phyloP scores from a whole-genome alignment of 2,113 vertebrate species.

The Bungarus multicinctus region DNA sequence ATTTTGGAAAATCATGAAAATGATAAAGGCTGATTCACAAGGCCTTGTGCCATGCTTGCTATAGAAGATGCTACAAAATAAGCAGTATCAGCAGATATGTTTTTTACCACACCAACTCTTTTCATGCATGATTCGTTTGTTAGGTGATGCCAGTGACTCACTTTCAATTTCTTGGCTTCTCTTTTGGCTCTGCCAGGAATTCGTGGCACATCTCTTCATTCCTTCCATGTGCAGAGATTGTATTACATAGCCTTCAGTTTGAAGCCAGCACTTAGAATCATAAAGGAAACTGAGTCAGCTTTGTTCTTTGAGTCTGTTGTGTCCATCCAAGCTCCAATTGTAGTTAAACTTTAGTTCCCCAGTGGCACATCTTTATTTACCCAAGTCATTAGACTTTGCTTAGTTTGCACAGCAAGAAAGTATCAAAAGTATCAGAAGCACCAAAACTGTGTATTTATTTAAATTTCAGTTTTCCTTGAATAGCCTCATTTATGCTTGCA shows the following conservation, averaged over 20 bases:
- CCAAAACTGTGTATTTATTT: neutral
- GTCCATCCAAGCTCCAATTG: conserved; percentile 53
- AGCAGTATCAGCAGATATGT: neutral
- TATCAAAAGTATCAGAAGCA: neutral
- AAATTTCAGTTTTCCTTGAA: neutral
- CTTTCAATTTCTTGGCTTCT: conserved; percentile 49
- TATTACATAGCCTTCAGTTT: conserved; percentile 35
- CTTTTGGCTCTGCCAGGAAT: conserved; percentile 55
- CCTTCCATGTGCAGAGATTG: conserved; percentile 37
- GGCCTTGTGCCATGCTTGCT: neutral
- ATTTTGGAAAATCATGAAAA: neutral
- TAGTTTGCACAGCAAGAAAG: neutral
- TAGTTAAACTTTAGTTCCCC: conserved; percentile 31
- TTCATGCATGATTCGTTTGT: neutral
- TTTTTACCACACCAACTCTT: neutral
- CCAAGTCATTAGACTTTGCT: neutral
- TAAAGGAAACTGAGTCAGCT: conserved; percentile 61
- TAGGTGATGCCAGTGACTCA: conserved; percentile 25
- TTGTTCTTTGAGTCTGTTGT: conserved; percentile 38
- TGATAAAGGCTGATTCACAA: neutral
- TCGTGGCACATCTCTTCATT: conserved; percentile 42
- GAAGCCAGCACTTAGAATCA: conserved; percentile 41
- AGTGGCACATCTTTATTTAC: conserved; percentile 27
- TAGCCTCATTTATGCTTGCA: neutral
- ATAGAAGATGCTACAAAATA: neutral